Evolutionary conservation across 2,888 invertebrate species (phyloP).

Genomic region (Ochropleura leucogaster): DNA sequence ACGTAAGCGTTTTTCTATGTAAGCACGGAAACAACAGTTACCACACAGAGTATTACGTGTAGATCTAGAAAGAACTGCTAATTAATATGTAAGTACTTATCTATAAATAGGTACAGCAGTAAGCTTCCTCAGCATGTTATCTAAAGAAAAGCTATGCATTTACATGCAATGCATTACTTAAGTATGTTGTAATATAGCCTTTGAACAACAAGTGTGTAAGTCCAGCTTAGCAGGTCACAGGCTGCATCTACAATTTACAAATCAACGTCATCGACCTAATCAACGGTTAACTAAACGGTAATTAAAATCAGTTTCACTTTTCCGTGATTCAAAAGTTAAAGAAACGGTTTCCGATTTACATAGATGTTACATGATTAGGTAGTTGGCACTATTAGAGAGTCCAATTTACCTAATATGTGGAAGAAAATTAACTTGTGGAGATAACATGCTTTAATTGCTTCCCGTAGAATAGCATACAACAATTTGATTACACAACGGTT

Average conservation of each 20-base stretch:
- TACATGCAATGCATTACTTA: not conserved
- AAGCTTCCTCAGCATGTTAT: constrained; percentile 15
- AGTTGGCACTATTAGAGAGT: constrained; percentile 39
- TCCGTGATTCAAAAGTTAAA: constrained; percentile 35
- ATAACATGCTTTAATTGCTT: constrained; percentile 17
- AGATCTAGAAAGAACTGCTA: constrained; percentile 38
- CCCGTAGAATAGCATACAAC: not conserved
- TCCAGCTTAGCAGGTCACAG: not conserved
- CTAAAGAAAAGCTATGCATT: constrained; percentile 14
- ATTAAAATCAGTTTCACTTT: constrained; percentile 61
- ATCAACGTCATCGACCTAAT: constrained; percentile 20
- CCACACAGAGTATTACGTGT: constrained; percentile 44
- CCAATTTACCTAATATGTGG: constrained; percentile 21
- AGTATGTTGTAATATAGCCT: constrained; percentile 16
- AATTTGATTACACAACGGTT: not conserved
- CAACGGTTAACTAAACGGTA: constrained; percentile 26
- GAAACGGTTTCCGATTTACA: constrained; percentile 53
- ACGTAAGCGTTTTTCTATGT: constrained; percentile 2
- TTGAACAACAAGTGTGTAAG: not conserved
- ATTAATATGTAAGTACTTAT: constrained; percentile 36
- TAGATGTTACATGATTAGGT: constrained; percentile 51
- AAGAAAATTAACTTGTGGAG: constrained; percentile 29
- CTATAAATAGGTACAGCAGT: constrained; percentile 9
- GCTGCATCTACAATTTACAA: constrained; percentile 28
- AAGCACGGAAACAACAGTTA: constrained; percentile 32